Conservation (phyloP, 2,113 vertebrate species). For the Thymallus thymallus region DNA sequence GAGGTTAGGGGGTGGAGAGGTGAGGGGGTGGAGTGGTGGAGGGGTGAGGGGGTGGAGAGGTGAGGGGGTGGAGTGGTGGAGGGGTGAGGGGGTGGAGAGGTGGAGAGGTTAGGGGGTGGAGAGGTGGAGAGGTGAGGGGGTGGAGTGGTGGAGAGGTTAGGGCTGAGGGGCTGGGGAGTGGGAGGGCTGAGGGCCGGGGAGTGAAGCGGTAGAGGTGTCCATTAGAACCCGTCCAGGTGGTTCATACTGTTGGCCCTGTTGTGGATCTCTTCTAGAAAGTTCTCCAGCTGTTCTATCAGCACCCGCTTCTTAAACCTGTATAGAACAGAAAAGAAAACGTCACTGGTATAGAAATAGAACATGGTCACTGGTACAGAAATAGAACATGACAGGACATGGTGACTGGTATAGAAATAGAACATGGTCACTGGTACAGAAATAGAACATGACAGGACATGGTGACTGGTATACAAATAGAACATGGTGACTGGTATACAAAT, state of each 20-base stretch:
- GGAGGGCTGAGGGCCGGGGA: background rate
- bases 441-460: too few species aligned
- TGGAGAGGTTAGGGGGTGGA: constrained; percentile 3
- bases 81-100: background rate
- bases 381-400: too few species aligned
- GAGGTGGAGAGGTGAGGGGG: background rate
- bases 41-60: constrained; percentile 4
- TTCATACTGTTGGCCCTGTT: constrained; percentile 86
- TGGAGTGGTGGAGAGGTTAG: background rate
- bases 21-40: background rate
- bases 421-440: too few species aligned
- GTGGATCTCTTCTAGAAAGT: constrained; percentile 93
- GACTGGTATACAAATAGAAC: too few species aligned
- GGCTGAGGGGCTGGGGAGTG: background rate
- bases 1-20: background rate
- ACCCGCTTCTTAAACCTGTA: constrained; percentile 95
- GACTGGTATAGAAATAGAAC: too few species aligned
- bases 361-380: background rate
- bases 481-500: too few species aligned
- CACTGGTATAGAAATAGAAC: background rate
- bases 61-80: too few species aligned
- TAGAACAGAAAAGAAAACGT: constrained; percentile 30
- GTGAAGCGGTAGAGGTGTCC: too few species aligned
- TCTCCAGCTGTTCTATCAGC: constrained; percentile 95
- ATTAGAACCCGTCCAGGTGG: constrained; percentile 73